Percentiles rank a stretch among this genome's conserved stretches.
phyloP scores from a whole-genome alignment of 2,888 invertebrate genomes.

The Nymphalis urticae region DNA sequence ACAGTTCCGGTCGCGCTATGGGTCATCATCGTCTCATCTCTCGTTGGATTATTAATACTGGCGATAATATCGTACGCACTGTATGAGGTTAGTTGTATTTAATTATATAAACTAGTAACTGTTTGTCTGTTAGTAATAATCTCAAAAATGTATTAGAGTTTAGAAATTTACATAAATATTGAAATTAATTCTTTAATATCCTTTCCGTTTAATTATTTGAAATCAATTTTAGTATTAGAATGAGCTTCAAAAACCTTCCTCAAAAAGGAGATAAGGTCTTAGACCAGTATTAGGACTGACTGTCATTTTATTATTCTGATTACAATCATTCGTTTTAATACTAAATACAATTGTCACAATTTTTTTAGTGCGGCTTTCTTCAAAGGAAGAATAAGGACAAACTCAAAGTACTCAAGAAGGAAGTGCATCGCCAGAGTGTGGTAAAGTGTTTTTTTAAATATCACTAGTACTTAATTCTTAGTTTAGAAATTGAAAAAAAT shows the following conservation, averaged over 20 bases:
- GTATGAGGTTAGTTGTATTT: constrained; percentile 12
- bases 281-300: too few species aligned
- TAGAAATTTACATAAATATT: too few species aligned
- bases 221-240: too few species aligned
- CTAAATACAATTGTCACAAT: not conserved
- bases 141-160: not conserved
- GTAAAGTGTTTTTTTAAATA: constrained; percentile 27
- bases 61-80: not conserved
- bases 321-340: not conserved
- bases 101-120: not conserved
- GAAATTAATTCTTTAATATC: too few species aligned
- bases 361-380: constrained; percentile 44
- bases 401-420: constrained; percentile 39
- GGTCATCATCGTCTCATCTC: constrained; percentile 4
- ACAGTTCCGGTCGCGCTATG: not conserved
- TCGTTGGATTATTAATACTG: constrained; percentile 12
- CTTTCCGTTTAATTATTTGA: too few species aligned
- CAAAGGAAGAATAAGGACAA: constrained; percentile 44
- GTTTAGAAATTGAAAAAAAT: too few species aligned
- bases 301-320: too few species aligned
- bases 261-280: too few species aligned
- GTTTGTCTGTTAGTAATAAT: not conserved
- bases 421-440: constrained; percentile 39
- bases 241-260: too few species aligned
- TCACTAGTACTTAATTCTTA: not conserved